Base-by-base conservation (phyloP, 2,113 vertebrate species). In the Phyllostomus hastatus region DNA sequence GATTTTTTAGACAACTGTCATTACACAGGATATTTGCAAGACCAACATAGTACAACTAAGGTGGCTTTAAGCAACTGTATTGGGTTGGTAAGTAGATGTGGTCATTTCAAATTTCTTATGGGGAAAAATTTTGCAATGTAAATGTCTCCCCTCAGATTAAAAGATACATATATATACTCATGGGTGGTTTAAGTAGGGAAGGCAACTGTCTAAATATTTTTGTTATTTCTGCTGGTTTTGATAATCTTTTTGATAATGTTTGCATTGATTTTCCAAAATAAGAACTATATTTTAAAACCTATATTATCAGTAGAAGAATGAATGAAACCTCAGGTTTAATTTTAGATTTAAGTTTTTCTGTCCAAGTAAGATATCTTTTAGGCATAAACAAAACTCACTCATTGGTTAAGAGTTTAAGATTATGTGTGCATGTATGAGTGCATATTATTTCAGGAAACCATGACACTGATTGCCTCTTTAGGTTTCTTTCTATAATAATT, bases 31-130 rank as follows among this genome's bases (percentile, higher is more conserved):
- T 99, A 99, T 98, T 98, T 99, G 97, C 98, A 99, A 98, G 99
- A 99, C 97, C 99, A 99, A 97, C 98, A 96, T 95, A 98, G 98
- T 97, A 99, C 99, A 94, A 99, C 99, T 93, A 98, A 99, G 98
- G 99, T 99, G 98, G 99, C 99, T 28, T 98, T 99, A 97, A 99
- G 99, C 99, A 99, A 99, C 99, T 99, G 99, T 98, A 98, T 99
- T 95, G 99, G 99, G 97, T 98, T 99, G 99, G 99, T 99, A 98
- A 99, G 99, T 99, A 98, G 75, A 96, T 95, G 41, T 66, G 94
- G 91, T 76, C 52, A 81, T 92, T 97, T 96, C 89, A 94, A 69
- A 61, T 95, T 97, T 97, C 57, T 89, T 28, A 75, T 95, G 38
- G 43, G 46, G 66, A 97, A 94, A 78, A 96, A 78, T 31, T 79